phyloP scores from a whole-genome alignment of 2,113 vertebrate species.

The Meles meles region DNA sequence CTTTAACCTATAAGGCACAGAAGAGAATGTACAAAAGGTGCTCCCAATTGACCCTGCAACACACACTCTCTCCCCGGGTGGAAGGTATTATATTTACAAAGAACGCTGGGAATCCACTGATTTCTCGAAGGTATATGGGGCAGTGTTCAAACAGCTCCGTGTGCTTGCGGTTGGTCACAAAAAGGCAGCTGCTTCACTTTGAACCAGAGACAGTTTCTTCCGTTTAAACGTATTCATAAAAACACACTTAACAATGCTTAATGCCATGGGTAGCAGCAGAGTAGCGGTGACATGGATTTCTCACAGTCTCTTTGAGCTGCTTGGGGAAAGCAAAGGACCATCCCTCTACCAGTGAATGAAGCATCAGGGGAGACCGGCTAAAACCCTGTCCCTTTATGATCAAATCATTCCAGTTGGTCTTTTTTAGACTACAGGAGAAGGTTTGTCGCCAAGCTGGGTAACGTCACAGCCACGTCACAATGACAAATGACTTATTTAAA shows the following conservation, averaged over 20 bases:
- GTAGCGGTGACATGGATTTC: not conserved
- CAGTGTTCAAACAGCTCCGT: constrained; percentile 26
- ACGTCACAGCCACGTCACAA: not conserved
- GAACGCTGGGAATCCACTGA: constrained; percentile 38
- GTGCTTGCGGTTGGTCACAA: constrained; percentile 36
- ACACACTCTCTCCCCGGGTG: not conserved
- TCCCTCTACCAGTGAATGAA: not conserved
- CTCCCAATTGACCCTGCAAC: constrained; percentile 46
- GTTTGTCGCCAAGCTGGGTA: not conserved
- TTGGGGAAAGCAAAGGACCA: not conserved
- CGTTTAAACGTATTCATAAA: constrained; percentile 54
- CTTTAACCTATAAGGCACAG: constrained; percentile 65
- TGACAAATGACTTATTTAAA: not conserved
- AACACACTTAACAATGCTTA: not conserved
- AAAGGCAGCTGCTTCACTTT: constrained; percentile 50
- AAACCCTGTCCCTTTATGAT: not conserved
- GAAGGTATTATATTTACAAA: constrained; percentile 61
- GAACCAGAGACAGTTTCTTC: constrained; percentile 48
- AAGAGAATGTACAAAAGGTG: constrained; percentile 49
- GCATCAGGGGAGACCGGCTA: not conserved
- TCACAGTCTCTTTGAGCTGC: accelerated
- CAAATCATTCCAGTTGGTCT: not conserved
- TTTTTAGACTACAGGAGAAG: not conserved
- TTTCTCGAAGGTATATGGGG: constrained; percentile 46
- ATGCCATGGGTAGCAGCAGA: not conserved